phyloP scores from a whole-genome alignment of 1,140 invertebrate genomes.

The Oedothorax gibbosus region DNA sequence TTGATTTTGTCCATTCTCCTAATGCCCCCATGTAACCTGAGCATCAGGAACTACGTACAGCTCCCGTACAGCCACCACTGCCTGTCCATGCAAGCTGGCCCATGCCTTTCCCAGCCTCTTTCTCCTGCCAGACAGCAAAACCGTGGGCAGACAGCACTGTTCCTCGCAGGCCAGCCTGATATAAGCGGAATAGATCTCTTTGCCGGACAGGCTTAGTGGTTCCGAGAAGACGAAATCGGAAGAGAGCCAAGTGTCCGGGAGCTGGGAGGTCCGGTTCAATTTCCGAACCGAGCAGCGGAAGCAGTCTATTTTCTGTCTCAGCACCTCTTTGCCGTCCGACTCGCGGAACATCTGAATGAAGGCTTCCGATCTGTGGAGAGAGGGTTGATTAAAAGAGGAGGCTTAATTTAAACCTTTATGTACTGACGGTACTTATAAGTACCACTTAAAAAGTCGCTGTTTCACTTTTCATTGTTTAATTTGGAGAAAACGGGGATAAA shows the following conservation, averaged over 20 bases:
- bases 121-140: neutral
- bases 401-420: too few species aligned
- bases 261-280: neutral
- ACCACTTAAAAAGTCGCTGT: too few species aligned
- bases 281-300: conserved; percentile 10
- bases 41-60: conserved; percentile 23
- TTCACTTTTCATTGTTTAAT: too few species aligned
- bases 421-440: too few species aligned
- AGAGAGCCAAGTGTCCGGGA: conserved; percentile 17
- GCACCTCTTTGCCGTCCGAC: conserved; percentile 5
- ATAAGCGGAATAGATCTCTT: conserved; percentile 33
- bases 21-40: conserved; percentile 8
- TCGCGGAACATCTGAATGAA: conserved; percentile 15
- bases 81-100: conserved; percentile 21
- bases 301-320: conserved; percentile 11
- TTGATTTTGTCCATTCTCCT: neutral
- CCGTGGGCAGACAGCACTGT: neutral
- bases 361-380: neutral
- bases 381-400: neutral
- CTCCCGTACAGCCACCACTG: conserved; percentile 2
- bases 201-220: conserved; percentile 16
- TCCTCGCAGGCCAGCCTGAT: neutral
- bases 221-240: conserved; percentile 24
- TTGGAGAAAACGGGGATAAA: too few species aligned
- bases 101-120: conserved; percentile 1